A percentile compares a stretch with the other conserved stretches of the same genome.
phyloP scores from a whole-genome alignment of 2,113 vertebrate species.

The Anoplopoma fimbria region DNA sequence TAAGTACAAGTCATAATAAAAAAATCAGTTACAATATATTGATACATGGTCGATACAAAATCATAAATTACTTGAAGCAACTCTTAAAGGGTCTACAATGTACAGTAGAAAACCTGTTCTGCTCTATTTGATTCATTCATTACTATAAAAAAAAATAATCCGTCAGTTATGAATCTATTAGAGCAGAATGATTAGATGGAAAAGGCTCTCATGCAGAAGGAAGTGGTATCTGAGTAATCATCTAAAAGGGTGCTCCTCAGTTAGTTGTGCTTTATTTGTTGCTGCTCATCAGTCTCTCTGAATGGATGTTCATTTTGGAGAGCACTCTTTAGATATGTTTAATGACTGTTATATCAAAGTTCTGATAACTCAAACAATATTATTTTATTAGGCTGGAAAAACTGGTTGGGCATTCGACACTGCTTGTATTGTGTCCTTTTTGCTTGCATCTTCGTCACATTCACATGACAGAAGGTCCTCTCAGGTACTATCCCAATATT shows the following conservation, averaged over 20 bases:
- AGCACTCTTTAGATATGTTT: slow-evolving; percentile 2
- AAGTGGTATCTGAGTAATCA: slow-evolving; percentile 13
- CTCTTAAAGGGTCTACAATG: background rate
- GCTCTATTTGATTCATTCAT: slow-evolving; percentile 30
- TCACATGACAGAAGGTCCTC: slow-evolving; percentile 3
- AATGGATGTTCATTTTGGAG: slow-evolving; percentile 3
- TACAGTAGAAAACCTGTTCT: background rate
- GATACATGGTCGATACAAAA: slow-evolving; percentile 7
- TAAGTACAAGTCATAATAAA: background rate
- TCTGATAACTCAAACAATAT: background rate
- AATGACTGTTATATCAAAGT: background rate
- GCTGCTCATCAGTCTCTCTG: background rate
- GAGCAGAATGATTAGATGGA: slow-evolving; percentile 2
- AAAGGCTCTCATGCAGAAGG: background rate
- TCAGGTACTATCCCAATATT: background rate
- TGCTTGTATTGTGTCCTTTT: background rate
- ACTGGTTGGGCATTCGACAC: background rate
- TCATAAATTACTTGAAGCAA: slow-evolving; percentile 31
- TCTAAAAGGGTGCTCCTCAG: background rate
- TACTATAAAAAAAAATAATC: background rate
- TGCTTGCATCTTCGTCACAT: slow-evolving; percentile 1
- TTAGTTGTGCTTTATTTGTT: slow-evolving; percentile 5
- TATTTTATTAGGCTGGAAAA: slow-evolving; percentile 7
- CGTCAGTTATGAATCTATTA: slow-evolving; percentile 14
- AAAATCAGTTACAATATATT: slow-evolving; percentile 3